Evolutionary conservation across 2,113 vertebrate species (phyloP).

Genomic region (Sturnira hondurensis): DNA sequence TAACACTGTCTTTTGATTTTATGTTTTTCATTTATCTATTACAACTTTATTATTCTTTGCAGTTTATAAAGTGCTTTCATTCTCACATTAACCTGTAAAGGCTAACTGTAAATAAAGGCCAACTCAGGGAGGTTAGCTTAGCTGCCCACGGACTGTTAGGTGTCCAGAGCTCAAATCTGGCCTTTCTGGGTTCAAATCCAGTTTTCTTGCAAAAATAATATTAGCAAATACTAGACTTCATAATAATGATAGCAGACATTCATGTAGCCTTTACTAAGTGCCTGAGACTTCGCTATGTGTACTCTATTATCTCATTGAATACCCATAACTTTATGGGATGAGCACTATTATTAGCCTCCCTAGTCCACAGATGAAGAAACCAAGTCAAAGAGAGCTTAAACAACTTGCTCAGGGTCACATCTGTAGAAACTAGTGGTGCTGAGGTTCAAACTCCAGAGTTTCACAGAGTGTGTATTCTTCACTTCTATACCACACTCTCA

Average conservation of each 20-base stretch:
- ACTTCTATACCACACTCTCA: rapidly evolving
- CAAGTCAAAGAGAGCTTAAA: not conserved
- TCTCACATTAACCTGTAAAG: not conserved
- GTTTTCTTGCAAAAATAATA: not conserved
- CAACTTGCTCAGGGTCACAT: not conserved
- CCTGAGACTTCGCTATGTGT: not conserved
- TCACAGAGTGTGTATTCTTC: not conserved
- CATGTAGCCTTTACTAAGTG: rapidly evolving
- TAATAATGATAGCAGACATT: too few species aligned
- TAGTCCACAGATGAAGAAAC: not conserved
- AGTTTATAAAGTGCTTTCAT: not conserved
- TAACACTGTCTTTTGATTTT: not conserved
- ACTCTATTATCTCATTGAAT: not conserved
- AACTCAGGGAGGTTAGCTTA: not conserved
- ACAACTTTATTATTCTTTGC: not conserved
- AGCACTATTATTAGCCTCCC: too few species aligned
- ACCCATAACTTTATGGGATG: rapidly evolving
- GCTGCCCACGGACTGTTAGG: not conserved
- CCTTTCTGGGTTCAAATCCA: not conserved
- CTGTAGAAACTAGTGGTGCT: not conserved
- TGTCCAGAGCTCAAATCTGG: not conserved
- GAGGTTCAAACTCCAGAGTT: not conserved
- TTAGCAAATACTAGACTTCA: not conserved
- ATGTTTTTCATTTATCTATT: not conserved
- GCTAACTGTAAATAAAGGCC: too few species aligned